These are phyloP conservation scores for Tauraco hartlaubi DNA, from an alignment of 2,797 vertebrate genomes.

Conservation along the genomic window DNA sequence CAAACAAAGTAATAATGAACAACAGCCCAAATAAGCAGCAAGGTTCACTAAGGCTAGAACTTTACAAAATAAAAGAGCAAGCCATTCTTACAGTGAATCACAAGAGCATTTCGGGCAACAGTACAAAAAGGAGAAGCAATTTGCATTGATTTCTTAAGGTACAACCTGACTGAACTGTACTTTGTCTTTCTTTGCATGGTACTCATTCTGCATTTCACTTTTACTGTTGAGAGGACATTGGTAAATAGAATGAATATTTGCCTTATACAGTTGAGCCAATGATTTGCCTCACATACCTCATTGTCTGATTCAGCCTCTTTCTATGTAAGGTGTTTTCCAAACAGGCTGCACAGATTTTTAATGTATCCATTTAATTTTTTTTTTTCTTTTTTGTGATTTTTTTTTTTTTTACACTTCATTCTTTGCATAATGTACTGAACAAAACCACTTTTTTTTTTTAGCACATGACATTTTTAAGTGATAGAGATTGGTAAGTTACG, in stretches of 20 bases:
- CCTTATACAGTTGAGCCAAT: background rate
- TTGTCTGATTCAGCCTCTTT: background rate
- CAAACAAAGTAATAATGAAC: background rate
- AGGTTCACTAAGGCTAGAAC: background rate
- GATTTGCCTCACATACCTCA: background rate
- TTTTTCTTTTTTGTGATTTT: background rate
- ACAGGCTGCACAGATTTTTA: background rate
- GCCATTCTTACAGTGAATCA: background rate
- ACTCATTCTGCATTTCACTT: background rate
- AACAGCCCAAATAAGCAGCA: background rate
- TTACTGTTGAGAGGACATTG: background rate
- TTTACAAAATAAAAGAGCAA: background rate
- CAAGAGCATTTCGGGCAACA: background rate
- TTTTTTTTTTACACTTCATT: background rate
- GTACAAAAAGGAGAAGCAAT: background rate
- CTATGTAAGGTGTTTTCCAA: background rate
- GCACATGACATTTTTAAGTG: background rate
- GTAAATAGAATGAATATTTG: background rate
- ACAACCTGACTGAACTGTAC: background rate
- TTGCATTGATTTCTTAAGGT: background rate
- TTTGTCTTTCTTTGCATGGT: background rate
- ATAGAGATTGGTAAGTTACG: background rate
- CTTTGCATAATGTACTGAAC: background rate
- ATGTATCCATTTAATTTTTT: background rate
- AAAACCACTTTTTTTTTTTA: background rate